Percentiles rank a stretch among this genome's conserved stretches.
Evolutionary conservation across 2,797 vertebrate species (phyloP).

Genomic region (Paedocypris micromegethes): DNA sequence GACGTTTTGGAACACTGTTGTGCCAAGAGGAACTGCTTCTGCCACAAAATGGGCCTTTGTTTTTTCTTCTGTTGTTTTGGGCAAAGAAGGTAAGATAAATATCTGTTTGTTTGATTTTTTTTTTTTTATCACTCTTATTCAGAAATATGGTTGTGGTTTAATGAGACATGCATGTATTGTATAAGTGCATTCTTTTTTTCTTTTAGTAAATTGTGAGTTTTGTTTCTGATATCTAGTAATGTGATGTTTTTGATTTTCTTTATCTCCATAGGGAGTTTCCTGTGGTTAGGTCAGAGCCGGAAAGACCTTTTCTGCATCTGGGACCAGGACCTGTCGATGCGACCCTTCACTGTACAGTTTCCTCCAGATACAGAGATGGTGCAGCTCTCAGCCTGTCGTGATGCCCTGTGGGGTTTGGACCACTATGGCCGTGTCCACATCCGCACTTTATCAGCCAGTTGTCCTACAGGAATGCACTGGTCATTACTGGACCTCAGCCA

Average conservation of each 20-base stretch:
- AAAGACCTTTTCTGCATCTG: constrained; percentile 91
- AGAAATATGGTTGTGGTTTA: background rate
- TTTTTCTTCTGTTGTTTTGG: constrained; percentile 78
- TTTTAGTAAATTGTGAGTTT: too few relatives aligned
- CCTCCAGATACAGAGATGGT: constrained; percentile 81
- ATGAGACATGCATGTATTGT: background rate
- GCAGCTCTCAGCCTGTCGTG: constrained; percentile 81
- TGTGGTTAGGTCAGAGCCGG: constrained; percentile 92
- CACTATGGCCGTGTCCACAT: constrained; percentile 79
- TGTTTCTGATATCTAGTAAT: too few relatives aligned
- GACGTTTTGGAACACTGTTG: constrained; percentile 86
- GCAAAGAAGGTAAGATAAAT: constrained; percentile 43
- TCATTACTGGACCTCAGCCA: constrained; percentile 88
- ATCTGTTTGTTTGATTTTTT: background rate
- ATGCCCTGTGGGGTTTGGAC: constrained; percentile 91
- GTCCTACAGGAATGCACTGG: constrained; percentile 89
- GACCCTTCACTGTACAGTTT: constrained; percentile 82
- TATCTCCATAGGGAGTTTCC: constrained; percentile 74
- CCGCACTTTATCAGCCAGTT: constrained; percentile 82
- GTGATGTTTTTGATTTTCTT: background rate
- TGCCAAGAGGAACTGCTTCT: constrained; percentile 89
- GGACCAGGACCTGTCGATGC: constrained; percentile 81
- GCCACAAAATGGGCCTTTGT: constrained; percentile 90
- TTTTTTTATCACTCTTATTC: too few relatives aligned
- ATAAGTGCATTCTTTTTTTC: too few relatives aligned